Conservation (phyloP, 2,888 invertebrate species). For the Chrysina gloriosa region DNA sequence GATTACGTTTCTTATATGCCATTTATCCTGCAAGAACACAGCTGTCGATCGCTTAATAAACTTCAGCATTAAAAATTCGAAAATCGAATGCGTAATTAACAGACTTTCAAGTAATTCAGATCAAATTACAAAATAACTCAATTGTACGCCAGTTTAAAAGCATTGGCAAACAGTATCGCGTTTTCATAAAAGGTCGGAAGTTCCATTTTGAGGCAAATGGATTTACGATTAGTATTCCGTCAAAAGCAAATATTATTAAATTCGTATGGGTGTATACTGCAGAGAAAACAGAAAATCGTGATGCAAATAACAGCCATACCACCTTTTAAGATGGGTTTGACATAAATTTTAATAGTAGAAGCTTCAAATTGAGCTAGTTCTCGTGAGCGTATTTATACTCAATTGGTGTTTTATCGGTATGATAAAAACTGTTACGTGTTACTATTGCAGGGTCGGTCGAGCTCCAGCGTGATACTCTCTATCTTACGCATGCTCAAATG, state of each 20-base stretch:
- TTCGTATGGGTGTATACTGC: too few relatives aligned
- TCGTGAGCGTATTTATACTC: too few relatives aligned
- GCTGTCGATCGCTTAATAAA: background rate
- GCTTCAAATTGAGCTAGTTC: too few relatives aligned
- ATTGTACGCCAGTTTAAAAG: slow-evolving; percentile 22
- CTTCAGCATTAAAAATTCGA: slow-evolving; percentile 17
- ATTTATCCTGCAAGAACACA: background rate
- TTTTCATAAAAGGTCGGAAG: slow-evolving; percentile 5
- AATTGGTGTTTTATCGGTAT: too few relatives aligned
- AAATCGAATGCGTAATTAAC: slow-evolving; percentile 32
- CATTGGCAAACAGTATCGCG: slow-evolving; percentile 21
- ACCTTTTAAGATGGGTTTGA: too few relatives aligned
- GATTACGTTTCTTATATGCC: background rate
- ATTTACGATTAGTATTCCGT: slow-evolving; percentile 5
- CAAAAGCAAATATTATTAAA: background rate
- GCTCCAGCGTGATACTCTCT: too few relatives aligned
- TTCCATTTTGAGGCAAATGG: background rate
- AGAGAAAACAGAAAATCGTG: too few relatives aligned
- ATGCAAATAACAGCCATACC: too few relatives aligned
- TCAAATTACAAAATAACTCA: slow-evolving; percentile 33
- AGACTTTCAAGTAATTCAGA: slow-evolving; percentile 30
- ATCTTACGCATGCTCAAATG: too few relatives aligned
- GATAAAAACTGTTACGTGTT: too few relatives aligned
- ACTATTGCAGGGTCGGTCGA: too few relatives aligned
- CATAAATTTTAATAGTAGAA: too few relatives aligned